These are phyloP conservation scores for Synanthedon myopaeformis DNA, from an alignment of 2,888 invertebrate genomes.

Conservation along the genomic window DNA sequence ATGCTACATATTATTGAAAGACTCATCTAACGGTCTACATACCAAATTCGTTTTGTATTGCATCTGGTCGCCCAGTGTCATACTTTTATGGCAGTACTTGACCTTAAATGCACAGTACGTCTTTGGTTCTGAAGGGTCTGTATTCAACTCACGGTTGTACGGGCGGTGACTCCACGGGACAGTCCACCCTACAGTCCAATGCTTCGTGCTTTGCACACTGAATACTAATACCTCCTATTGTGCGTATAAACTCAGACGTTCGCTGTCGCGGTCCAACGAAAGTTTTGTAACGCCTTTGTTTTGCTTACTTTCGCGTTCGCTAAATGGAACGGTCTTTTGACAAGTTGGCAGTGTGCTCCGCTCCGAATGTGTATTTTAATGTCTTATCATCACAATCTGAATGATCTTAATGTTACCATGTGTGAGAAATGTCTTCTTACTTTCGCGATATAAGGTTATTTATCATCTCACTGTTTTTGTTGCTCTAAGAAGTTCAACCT, in stretches of 20 bases:
- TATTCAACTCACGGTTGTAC: conserved; percentile 54
- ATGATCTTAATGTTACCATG: too few relatives aligned
- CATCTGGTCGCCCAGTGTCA: conserved; percentile 48
- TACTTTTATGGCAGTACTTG: conserved; percentile 40
- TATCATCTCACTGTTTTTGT: neutral
- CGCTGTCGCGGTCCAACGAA: conserved; percentile 40
- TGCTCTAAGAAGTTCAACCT: neutral
- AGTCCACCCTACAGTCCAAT: conserved; percentile 48
- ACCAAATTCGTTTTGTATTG: conserved; percentile 41
- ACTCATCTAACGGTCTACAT: conserved; percentile 41
- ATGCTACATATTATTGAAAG: conserved; percentile 26
- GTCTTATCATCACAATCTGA: conserved; percentile 7
- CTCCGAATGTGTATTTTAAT: conserved; percentile 17
- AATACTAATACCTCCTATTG: conserved; percentile 59
- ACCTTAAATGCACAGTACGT: conserved; percentile 42
- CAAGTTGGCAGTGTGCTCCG: conserved; percentile 16
- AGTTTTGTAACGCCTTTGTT: conserved; percentile 60
- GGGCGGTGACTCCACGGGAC: conserved; percentile 62
- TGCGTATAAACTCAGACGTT: conserved; percentile 34
- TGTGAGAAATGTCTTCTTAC: neutral
- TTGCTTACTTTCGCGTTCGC: conserved; percentile 52
- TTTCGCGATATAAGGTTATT: neutral
- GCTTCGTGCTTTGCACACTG: conserved; percentile 30
- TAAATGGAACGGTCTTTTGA: conserved; percentile 46
- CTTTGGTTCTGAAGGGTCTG: conserved; percentile 28